phyloP scores from a whole-genome alignment of 1,140 invertebrate species.

The Macrobrachium nipponense region DNA sequence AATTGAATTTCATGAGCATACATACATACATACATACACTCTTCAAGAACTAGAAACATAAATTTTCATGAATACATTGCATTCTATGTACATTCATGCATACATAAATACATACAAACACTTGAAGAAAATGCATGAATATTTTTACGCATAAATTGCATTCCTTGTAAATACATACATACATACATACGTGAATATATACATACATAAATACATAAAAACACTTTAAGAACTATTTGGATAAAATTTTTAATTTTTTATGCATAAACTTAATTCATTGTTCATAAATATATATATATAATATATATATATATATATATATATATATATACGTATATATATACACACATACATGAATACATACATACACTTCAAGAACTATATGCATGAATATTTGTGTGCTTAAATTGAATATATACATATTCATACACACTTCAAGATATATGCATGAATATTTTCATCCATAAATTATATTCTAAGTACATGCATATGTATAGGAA shows the following conservation, averaged over 20 bases:
- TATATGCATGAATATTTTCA: not conserved
- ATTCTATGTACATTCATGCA: no score
- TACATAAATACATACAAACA: no score
- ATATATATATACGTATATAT: conserved; percentile 7
- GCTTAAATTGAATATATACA: conserved; percentile 5
- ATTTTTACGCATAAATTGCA: no score
- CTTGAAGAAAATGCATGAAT: no score
- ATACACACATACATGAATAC: not conserved
- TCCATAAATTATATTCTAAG: not conserved
- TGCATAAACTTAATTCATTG: no score
- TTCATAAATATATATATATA: conserved; percentile 17
- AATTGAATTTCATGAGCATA: no score
- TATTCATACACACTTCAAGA: not conserved
- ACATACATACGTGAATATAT: not conserved
- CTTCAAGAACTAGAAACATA: no score
- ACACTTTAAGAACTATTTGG: no score
- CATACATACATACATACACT: no score
- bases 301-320: conserved; percentile 8
- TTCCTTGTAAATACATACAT: not conserved
- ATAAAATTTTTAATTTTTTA: no score
- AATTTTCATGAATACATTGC: no score
- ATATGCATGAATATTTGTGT: not conserved
- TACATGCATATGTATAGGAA: not conserved
- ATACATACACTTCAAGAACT: not conserved
- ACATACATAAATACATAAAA: no score